phyloP scores from a whole-genome alignment of 1,140 invertebrate species.

The Drosophila suzukii region DNA sequence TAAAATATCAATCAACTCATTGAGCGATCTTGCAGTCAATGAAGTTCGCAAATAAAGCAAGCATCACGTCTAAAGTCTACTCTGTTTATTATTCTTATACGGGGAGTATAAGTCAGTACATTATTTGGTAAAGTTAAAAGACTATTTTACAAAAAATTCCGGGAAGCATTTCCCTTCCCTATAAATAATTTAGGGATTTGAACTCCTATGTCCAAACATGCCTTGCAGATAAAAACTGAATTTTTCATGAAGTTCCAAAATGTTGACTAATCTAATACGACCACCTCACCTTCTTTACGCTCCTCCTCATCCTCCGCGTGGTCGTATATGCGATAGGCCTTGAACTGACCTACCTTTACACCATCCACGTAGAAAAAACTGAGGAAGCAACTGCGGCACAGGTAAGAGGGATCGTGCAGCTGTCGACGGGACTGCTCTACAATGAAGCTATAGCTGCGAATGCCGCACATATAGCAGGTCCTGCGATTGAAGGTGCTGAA shows the following conservation, averaged over 20 bases:
- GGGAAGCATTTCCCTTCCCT: no score
- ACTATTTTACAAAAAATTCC: no score
- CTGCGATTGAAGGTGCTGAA: slow-evolving; percentile 82
- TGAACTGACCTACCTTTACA: slow-evolving; percentile 86
- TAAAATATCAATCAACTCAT: slow-evolving; percentile 33
- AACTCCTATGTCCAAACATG: background rate
- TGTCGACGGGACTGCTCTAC: slow-evolving; percentile 86
- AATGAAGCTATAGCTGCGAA: slow-evolving; percentile 86
- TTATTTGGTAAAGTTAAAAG: no score
- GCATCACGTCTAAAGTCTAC: background rate
- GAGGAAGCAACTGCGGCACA: slow-evolving; percentile 88
- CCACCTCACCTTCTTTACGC: background rate
- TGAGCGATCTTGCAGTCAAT: slow-evolving; percentile 2
- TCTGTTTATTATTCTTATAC: background rate
- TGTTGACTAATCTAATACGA: background rate
- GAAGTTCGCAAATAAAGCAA: slow-evolving; percentile 30
- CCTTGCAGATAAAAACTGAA: background rate
- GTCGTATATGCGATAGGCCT: slow-evolving; percentile 85
- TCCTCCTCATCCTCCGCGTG: slow-evolving; percentile 11
- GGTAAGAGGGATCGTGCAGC: slow-evolving; percentile 88
- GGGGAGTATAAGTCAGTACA: background rate
- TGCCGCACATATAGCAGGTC: slow-evolving; percentile 86
- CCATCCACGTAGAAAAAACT: slow-evolving; percentile 88
- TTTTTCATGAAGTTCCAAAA: background rate
- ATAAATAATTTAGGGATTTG: no score